Conservation (phyloP, 2,113 vertebrate genomes). For the Phoenicopterus ruber region DNA sequence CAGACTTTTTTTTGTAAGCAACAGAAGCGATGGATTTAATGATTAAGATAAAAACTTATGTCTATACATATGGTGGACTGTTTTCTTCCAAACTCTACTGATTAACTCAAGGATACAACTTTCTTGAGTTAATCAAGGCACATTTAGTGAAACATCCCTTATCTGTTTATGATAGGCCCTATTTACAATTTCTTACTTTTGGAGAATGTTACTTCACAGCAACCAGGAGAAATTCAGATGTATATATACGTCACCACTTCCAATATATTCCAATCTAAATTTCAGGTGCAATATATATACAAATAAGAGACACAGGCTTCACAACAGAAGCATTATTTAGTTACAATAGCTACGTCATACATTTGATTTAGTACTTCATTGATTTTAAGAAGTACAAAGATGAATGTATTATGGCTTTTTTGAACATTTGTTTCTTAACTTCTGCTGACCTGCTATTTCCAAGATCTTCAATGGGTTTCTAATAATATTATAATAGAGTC, state of each 20-base stretch:
- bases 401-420: not conserved
- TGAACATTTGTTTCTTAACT: not conserved
- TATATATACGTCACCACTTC: not conserved
- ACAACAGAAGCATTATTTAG: not conserved
- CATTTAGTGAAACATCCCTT: not conserved
- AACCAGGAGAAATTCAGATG: not conserved
- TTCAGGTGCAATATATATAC: not conserved
- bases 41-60: constrained; percentile 63
- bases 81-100: constrained; percentile 51
- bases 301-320: not conserved
- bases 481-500: not conserved
- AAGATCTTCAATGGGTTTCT: not conserved
- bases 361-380: not conserved
- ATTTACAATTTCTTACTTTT: not conserved
- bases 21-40: constrained; percentile 58
- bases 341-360: not conserved
- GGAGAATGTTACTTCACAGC: not conserved
- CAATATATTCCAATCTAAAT: not conserved
- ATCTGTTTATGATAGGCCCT: not conserved
- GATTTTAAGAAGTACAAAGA: not conserved
- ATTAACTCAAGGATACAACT: constrained; percentile 19
- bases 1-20: constrained; percentile 5
- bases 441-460: not conserved
- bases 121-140: not conserved
- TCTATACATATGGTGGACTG: constrained; percentile 51